A percentile compares a stretch with the other conserved stretches of the same genome.
Conservation (phyloP, 2,888 invertebrate species). For the Amblyjoppa fuscipennis region DNA sequence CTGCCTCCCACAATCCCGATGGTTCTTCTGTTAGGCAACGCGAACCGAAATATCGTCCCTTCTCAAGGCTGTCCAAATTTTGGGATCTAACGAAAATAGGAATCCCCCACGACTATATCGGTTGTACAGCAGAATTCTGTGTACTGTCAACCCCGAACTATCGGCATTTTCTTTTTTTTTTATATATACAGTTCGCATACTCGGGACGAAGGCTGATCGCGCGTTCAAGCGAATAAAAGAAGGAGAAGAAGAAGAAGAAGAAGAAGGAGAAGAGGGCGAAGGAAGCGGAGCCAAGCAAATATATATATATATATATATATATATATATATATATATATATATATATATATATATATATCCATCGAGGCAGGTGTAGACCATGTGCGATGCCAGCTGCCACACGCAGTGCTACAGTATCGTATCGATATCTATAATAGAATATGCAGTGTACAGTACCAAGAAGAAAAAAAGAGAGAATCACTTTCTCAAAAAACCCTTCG, state of each 20-base stretch:
- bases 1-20: no score
- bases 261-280: constrained; percentile 22
- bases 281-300: constrained; percentile 38
- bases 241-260: neutral
- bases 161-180: constrained; percentile 1
- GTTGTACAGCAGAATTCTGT: no score
- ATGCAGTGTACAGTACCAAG: constrained; percentile 3
- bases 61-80: no score
- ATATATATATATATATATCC: constrained; percentile 41
- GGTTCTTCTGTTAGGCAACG: no score
- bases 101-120: no score
- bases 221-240: constrained; percentile 51
- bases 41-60: no score
- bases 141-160: no score
- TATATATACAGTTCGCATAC: neutral
- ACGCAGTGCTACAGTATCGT: constrained; percentile 33
- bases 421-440: constrained; percentile 10
- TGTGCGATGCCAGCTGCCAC: constrained; percentile 63
- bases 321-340: constrained; percentile 30
- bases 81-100: no score
- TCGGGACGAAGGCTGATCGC: neutral
- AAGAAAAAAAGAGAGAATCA: constrained; percentile 30
- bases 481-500: constrained; percentile 49
- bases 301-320: constrained; percentile 29
- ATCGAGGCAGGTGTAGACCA: constrained; percentile 64